Percentiles rank a stretch among this genome's conserved stretches.
These are phyloP conservation scores for Lasioglossum calceatum DNA, from an alignment of 2,888 invertebrate species.

Conservation along the genomic window DNA sequence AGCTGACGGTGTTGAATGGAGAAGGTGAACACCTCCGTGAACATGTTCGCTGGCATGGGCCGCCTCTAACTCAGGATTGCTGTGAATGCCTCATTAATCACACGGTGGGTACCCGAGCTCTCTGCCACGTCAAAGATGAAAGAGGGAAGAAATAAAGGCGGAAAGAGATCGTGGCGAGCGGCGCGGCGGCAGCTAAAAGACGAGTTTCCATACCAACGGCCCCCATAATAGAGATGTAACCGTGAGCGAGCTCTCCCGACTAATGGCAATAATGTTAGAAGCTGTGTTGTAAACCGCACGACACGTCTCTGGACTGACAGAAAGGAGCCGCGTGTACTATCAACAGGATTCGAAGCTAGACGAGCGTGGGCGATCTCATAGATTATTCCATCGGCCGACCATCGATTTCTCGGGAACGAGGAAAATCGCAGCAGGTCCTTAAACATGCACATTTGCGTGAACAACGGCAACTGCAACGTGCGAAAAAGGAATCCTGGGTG, in stretches of 20 bases:
- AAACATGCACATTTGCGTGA: no score
- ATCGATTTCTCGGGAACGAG: background rate
- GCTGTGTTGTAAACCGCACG: conserved; percentile 71
- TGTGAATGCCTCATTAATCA: conserved; percentile 80
- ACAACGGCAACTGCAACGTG: background rate
- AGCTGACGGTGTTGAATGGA: background rate
- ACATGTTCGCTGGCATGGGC: conserved; percentile 28
- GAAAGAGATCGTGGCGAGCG: conserved; percentile 66
- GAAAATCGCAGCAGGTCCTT: no score
- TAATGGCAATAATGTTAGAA: conserved; percentile 80
- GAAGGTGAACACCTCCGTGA: background rate
- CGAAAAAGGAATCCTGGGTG: background rate
- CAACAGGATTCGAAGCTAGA: conserved; percentile 14
- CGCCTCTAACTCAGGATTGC: conserved; percentile 35
- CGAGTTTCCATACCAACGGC: conserved; percentile 66
- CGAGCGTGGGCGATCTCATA: background rate
- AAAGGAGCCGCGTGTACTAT: conserved; percentile 35
- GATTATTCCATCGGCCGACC: background rate
- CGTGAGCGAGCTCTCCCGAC: conserved; percentile 73
- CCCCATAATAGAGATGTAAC: conserved; percentile 78
- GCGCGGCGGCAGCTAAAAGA: conserved; percentile 64
- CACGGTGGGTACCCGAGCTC: conserved; percentile 71
- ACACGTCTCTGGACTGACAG: conserved; percentile 52
- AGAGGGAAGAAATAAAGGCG: conserved; percentile 62
- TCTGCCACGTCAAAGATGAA: conserved; percentile 56